Conservation (phyloP, 2,888 invertebrate genomes). For the Pheosia tremula region DNA sequence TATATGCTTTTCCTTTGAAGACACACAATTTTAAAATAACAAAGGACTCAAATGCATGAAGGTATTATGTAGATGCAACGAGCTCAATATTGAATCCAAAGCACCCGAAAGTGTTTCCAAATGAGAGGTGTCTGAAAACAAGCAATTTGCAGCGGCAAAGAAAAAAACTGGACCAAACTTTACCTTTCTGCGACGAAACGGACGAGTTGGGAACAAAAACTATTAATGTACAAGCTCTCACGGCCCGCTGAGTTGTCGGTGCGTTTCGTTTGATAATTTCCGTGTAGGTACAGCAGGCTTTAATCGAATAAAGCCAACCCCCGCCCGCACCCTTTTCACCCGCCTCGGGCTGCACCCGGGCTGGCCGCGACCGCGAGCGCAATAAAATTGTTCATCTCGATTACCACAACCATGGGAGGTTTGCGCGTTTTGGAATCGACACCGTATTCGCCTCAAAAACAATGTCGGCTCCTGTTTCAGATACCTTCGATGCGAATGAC, state of each 20-base stretch:
- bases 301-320: conserved; percentile 76
- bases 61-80: conserved; percentile 49
- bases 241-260: conserved; percentile 77
- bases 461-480: not conserved
- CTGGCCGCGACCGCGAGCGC: conserved; percentile 44
- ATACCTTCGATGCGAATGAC: no score
- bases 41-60: conserved; percentile 38
- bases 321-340: conserved; percentile 25
- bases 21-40: conserved; percentile 36
- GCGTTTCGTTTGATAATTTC: conserved; percentile 82
- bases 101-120: conserved; percentile 47
- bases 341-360: conserved; percentile 16
- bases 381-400: conserved; percentile 70
- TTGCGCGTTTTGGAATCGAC: conserved; percentile 47
- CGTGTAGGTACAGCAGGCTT: conserved; percentile 72
- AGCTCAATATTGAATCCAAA: conserved; percentile 46
- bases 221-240: conserved; percentile 77
- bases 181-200: conserved; percentile 67
- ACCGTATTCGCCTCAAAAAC: conserved; percentile 26
- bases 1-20: conserved; percentile 17
- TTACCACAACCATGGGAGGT: conserved; percentile 55
- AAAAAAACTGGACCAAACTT: conserved; percentile 51
- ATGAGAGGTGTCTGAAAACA: conserved; percentile 62
- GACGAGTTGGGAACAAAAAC: conserved; percentile 76
- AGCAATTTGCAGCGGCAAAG: conserved; percentile 48